Percentiles rank a stretch among this genome's conserved stretches.
These are phyloP conservation scores for Gryon sp. DNA, from an alignment of 1,140 invertebrate genomes.

Conservation along the genomic window DNA sequence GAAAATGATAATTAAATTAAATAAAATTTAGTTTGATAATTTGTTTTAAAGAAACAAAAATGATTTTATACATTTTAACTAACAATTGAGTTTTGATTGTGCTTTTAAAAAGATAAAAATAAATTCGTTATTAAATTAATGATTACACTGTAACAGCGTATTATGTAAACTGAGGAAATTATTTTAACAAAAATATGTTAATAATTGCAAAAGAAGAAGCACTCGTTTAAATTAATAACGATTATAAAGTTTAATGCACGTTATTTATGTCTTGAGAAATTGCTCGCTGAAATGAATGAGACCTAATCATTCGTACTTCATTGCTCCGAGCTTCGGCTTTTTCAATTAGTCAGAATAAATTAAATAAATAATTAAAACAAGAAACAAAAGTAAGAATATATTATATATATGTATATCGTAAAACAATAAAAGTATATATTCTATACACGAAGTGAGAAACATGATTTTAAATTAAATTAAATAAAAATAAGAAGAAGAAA, in stretches of 20 bases:
- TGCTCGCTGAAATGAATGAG: constrained; percentile 49
- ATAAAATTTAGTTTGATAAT: no score
- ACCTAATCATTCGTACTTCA: constrained; percentile 36
- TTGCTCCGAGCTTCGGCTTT: constrained; percentile 65
- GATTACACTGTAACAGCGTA: no score
- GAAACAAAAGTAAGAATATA: constrained; percentile 31
- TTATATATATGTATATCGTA: constrained; percentile 50
- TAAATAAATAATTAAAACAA: constrained; percentile 23
- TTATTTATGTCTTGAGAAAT: constrained; percentile 49
- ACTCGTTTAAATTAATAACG: constrained; percentile 48
- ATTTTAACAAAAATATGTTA: constrained; percentile 53
- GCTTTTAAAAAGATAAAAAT: no score
- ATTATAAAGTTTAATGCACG: constrained; percentile 60
- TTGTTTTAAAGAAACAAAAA: no score
- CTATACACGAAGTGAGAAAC: constrained; percentile 18
- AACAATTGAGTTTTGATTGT: no score
- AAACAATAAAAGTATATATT: constrained; percentile 14
- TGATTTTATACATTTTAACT: no score
- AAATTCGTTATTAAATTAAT: no score
- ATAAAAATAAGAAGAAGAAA: constrained; percentile 14
- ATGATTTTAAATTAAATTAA: neutral
- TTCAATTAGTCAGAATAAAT: constrained; percentile 48
- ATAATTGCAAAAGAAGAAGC: constrained; percentile 53
- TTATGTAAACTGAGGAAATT: no score
- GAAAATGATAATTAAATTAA: no score